Evolutionary conservation across 2,113 vertebrate genomes (phyloP), one percentile per base, ranked within the genome.

Genomic region (Tretioscincus oriximinensis): DNA sequence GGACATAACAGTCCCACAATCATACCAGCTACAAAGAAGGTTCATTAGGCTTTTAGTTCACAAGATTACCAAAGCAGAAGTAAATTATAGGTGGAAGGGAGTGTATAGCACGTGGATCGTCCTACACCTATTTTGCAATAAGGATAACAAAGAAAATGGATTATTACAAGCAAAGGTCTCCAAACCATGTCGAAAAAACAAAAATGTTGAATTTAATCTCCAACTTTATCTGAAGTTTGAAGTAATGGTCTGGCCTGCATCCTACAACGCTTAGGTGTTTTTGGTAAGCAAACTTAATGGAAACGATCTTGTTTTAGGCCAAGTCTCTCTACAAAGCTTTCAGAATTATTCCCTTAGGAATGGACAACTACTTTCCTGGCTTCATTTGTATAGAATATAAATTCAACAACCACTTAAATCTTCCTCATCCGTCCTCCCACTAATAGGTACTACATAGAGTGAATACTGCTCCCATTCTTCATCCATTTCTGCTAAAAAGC

Each of bases 261-360:
- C 65, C 73, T 69, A n/a, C 35, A 61, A 21, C n/a, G 51, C 69
- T 73, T 80, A 26, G 20, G 41, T 65, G 22, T 73, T 77, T 80
- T 64, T 70, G 69, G n/a, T 65, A 65, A 47, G 35, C 20, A 24
- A 11, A 26, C 20, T 28, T 68, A 66, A 76, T 64, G 29, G 51
- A 51, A 76, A 74, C 51, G 69, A 70, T 9, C 41, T 64, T 51
- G 54, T 66, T 54, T 41, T 77, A 47, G 65, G 41, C 26, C 26
- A 24, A 35, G 14, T 9, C 14, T 67, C 49, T 35, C n/a, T 35
- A 20, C 29, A 45, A 11, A 16, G 29, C 12, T 78, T 41, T 63
- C 70, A 67, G 47, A 54, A 49, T 28, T 70, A 51, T 63, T 31
- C 49, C 63, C 49, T 70, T 69, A 75, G 73, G 65, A 54, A 41